phyloP scores from a whole-genome alignment of 2,113 vertebrate genomes.

The Mustelus asterias region DNA sequence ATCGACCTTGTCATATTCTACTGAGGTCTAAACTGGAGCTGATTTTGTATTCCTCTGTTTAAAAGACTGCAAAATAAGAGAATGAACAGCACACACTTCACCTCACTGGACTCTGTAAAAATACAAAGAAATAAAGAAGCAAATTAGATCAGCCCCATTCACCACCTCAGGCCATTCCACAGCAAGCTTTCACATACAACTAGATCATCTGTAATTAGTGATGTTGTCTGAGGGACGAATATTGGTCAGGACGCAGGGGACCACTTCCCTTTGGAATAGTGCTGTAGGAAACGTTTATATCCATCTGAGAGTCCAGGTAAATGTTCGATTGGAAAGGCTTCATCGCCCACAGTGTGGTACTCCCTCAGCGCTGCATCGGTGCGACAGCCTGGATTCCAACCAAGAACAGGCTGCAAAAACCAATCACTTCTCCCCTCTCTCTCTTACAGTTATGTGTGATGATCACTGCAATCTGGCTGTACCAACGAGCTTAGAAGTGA shows the following conservation, averaged over 20 bases:
- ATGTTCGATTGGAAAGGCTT: neutral
- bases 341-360: neutral
- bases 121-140: neutral
- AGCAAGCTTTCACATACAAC: neutral
- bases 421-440: neutral
- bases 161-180: neutral
- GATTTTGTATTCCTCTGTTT: neutral
- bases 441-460: constrained; percentile 27
- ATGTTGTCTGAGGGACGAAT: neutral
- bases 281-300: neutral
- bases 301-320: neutral
- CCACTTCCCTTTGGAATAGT: no score
- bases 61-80: neutral
- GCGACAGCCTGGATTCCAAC: neutral
- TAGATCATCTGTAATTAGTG: neutral
- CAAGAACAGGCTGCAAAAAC: neutral
- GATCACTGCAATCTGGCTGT: constrained; percentile 11
- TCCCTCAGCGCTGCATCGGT: neutral
- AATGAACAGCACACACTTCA: neutral
- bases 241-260: no score
- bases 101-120: neutral
- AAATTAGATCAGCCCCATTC: neutral
- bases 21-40: no score
- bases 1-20: no score
- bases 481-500: neutral